Percentiles rank a stretch among this genome's conserved stretches.
Conservation (phyloP, 2,888 invertebrate genomes). For the Chymomyza caudatula region DNA sequence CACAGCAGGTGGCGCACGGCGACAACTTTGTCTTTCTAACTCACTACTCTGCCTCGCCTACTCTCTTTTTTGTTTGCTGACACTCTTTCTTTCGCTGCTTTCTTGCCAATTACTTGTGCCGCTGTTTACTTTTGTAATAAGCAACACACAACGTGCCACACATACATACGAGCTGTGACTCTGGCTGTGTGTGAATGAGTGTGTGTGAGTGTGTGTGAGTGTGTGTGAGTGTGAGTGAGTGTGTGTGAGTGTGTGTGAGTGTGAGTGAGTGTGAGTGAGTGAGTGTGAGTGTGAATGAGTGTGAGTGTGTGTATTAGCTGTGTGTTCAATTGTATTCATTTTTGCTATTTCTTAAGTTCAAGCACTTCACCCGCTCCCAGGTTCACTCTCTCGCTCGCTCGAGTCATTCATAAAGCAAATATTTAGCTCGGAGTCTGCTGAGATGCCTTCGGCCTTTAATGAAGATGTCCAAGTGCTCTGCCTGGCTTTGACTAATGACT, state of each 20-base stretch:
- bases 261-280: neutral
- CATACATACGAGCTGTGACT: conserved; percentile 35
- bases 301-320: neutral
- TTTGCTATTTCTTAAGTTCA: conserved; percentile 37
- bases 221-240: neutral
- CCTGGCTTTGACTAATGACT: conserved; percentile 51
- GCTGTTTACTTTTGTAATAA: conserved; percentile 40
- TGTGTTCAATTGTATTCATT: conserved; percentile 21
- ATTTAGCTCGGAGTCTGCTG: conserved; percentile 14
- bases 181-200: neutral
- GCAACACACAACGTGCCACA: conserved; percentile 37
- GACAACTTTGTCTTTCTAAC: neutral
- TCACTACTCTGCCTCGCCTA: neutral
- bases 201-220: neutral
- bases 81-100: neutral
- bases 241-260: neutral
- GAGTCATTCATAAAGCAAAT: conserved; percentile 22
- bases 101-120: neutral
- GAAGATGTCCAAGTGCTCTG: conserved; percentile 28
- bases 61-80: neutral
- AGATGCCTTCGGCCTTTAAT: conserved; percentile 17
- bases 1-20: neutral
- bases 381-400: neutral
- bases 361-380: conserved; percentile 34
- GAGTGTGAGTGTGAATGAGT: too few species aligned